Base-by-base conservation (phyloP, 2,797 vertebrate species). In the Pogoniulus pusillus region DNA sequence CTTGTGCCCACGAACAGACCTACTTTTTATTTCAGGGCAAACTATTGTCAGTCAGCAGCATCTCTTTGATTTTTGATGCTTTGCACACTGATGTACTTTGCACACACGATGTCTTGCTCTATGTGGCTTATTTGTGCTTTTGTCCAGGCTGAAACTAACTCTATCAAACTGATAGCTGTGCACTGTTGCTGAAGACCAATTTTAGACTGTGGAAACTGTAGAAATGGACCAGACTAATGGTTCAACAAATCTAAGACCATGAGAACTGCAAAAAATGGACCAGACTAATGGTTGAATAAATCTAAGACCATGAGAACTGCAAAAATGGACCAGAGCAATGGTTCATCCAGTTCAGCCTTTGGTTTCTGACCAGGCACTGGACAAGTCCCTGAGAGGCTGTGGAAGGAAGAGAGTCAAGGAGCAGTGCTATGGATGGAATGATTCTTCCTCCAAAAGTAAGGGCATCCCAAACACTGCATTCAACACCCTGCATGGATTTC, bases 1-100 rank as follows among this genome's bases (percentile, higher is more conserved):
- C 59, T 70, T 16, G 37, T 82, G 74, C 72, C 83, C 74, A 70
- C 79, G 3, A 64, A 86, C 72, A 91, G 77, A 77, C 83, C 81
- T 82, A 12, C 64, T 92, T 89, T 85, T 90, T 19, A 17, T 75
- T 79, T 78, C 29, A 87, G 70, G 55, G 55, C 85, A 88, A 59
- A 51, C 15, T 35, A 2, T 37, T 68, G 64, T 66, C 86, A 89
- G 63, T 6, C 55, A 72, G 65, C 27, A 62, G 70, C 5, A 24
- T 1, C 1, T 9, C 74, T 92, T 88, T 70, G 82, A 60, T 76
- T 82, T 82, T 22, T 64, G 63, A 47, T 75, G 16, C 71, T 23
- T 69, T 76, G 92, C 68, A 47, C 49, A 0, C 41, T 53, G 68
- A 24, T 79, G 70, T 75, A 22, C 23, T 85, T 94, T 85, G 68